These are phyloP conservation scores for Apostichopus parvimensis DNA, from an alignment of 35 echinoderm and acorn worm genomes.

Conservation along the genomic window DNA sequence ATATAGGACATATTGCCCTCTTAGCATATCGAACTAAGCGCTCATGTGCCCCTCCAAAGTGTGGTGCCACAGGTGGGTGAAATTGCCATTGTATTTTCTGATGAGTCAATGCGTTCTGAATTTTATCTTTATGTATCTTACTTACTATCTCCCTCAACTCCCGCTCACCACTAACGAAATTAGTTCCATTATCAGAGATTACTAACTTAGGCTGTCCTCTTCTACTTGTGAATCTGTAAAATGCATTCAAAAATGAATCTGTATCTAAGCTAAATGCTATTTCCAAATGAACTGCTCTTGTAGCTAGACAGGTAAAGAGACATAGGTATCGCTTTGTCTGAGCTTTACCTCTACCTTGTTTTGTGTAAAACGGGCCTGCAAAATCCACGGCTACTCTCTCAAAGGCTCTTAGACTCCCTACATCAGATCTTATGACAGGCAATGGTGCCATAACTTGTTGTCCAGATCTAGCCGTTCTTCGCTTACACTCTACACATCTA, in stretches of 20 bases:
- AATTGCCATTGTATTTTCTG: conserved; percentile 7
- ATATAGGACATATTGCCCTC: not conserved
- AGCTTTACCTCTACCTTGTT: conserved; percentile 52
- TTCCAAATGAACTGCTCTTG: conserved; percentile 76
- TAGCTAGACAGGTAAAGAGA: conserved; percentile 70
- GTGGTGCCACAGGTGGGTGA: conserved; percentile 22
- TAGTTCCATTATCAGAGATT: conserved; percentile 74
- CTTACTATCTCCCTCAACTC: conserved; percentile 52
- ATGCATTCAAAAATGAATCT: conserved; percentile 64
- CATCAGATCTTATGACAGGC: not conserved
- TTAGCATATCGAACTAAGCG: conserved; percentile 20
- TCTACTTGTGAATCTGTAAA: conserved; percentile 57
- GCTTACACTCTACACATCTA: conserved; percentile 39
- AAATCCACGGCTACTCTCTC: conserved; percentile 57
- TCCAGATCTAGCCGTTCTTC: conserved; percentile 42
- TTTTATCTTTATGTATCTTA: conserved; percentile 43
- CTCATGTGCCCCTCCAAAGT: conserved; percentile 28
- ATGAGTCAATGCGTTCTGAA: conserved; percentile 1
- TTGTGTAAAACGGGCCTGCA: conserved; percentile 64
- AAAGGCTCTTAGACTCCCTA: conserved; percentile 33
- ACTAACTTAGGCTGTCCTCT: conserved; percentile 56
- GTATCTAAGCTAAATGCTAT: conserved; percentile 68
- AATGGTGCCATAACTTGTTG: conserved; percentile 46
- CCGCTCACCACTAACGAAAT: conserved; percentile 63
- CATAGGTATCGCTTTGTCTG: conserved; percentile 54